Percentiles rank a stretch among this genome's conserved stretches.
phyloP scores from a whole-genome alignment of 2,888 invertebrate genomes.

The Cataglyphis livida region DNA sequence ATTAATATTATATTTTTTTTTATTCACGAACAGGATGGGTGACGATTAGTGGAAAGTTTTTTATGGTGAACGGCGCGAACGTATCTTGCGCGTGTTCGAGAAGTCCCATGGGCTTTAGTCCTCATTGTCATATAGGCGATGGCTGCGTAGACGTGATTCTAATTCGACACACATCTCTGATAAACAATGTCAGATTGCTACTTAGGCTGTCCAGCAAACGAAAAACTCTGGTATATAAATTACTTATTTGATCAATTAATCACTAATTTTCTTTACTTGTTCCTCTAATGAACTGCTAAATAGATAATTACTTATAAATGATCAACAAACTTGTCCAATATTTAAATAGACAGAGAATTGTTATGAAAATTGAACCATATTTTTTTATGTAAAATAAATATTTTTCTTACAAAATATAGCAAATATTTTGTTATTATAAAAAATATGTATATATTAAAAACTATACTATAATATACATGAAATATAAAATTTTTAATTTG shows the following conservation, averaged over 20 bases:
- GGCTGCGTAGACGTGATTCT: conserved; percentile 92
- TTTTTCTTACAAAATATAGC: background rate
- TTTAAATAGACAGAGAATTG: background rate
- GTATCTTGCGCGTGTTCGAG: conserved; percentile 92
- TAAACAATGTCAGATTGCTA: conserved; percentile 91
- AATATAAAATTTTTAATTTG: too few relatives aligned
- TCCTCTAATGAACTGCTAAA: background rate
- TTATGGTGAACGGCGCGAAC: conserved; percentile 92
- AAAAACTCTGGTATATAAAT: conserved; percentile 87
- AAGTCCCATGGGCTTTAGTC: conserved; percentile 92
- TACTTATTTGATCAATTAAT: background rate
- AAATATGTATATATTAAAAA: too few relatives aligned
- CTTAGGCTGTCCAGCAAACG: conserved; percentile 88
- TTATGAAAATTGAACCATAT: background rate
- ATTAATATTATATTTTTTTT: background rate
- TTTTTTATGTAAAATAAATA: background rate
- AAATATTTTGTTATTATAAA: background rate
- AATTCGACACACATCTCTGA: conserved; percentile 90
- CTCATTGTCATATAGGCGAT: conserved; percentile 92
- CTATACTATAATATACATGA: too few relatives aligned
- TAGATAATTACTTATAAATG: background rate
- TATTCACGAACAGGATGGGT: conserved; percentile 85
- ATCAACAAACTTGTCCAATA: background rate
- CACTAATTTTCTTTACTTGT: background rate
- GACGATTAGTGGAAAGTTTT: conserved; percentile 90